A percentile compares a stretch with the other conserved stretches of the same genome.
Evolutionary conservation across 2,113 vertebrate genomes (phyloP).

Genomic region (Ptyas mucosa): DNA sequence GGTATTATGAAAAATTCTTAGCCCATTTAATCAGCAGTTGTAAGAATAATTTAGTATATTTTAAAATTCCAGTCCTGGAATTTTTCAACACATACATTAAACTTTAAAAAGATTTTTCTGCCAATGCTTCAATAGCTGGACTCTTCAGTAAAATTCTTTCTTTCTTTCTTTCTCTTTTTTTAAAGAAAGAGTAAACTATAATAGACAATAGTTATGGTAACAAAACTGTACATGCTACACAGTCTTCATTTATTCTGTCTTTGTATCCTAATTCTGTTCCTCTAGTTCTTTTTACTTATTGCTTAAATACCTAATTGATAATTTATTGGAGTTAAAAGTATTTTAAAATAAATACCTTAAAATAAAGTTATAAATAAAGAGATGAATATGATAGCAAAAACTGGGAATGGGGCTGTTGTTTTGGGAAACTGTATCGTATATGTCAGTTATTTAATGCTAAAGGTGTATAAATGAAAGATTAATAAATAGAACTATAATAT

Average conservation of each 20-base stretch:
- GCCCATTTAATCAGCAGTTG: constrained; percentile 32
- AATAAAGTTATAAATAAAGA: neutral
- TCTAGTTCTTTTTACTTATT: constrained; percentile 21
- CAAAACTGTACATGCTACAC: neutral
- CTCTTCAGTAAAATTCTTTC: neutral
- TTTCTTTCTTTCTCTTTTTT: neutral
- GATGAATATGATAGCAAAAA: neutral
- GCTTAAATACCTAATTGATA: constrained; percentile 20
- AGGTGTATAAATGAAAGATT: neutral
- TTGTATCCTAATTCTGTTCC: neutral
- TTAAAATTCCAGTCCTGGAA: neutral
- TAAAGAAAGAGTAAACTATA: neutral
- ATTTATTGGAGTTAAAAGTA: constrained; percentile 16
- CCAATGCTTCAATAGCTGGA: neutral
- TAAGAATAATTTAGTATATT: constrained; percentile 8
- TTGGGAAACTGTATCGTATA: neutral
- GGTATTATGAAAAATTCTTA: constrained; percentile 48
- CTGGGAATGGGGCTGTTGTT: neutral
- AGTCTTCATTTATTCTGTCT: neutral
- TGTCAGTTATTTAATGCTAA: neutral
- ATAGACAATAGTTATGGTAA: neutral
- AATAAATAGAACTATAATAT: neutral
- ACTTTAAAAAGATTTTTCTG: neutral
- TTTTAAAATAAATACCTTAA: neutral
- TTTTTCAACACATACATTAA: constrained; percentile 20